These are phyloP conservation scores for Steatornis caripensis DNA, from an alignment of 2,113 vertebrate species.

Conservation along the genomic window DNA sequence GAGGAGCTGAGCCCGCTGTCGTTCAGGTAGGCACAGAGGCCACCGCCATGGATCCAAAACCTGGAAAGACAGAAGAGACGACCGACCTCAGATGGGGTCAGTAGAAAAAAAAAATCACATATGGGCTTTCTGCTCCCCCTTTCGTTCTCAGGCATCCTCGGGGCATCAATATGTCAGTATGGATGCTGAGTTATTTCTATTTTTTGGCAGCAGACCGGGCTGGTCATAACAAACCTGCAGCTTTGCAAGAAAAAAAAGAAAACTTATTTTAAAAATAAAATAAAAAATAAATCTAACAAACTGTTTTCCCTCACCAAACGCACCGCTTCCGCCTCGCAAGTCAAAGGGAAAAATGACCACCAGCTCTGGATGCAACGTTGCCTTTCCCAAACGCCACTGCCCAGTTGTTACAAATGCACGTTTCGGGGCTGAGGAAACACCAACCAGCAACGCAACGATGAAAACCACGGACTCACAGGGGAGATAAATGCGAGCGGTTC, in stretches of 20 bases:
- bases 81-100: not conserved
- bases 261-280: not conserved
- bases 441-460: rapidly evolving
- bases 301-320: not conserved
- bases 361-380: not conserved
- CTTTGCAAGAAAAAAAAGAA: not conserved
- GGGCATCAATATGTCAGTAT: not conserved
- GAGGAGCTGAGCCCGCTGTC: not conserved
- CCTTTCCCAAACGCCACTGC: not conserved
- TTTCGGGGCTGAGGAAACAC: not conserved
- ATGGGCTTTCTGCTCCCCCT: not conserved
- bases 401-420: not conserved
- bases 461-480: not conserved
- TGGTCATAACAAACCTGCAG: not conserved
- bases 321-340: not conserved
- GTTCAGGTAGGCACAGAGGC: not conserved
- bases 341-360: not conserved
- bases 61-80: not conserved
- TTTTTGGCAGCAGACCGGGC: not conserved
- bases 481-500: rapidly evolving
- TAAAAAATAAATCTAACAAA: not conserved
- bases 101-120: not conserved
- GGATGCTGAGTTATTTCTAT: not conserved
- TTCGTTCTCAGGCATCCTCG: not conserved
- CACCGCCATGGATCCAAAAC: not conserved